Evolutionary conservation across 2,113 vertebrate species (phyloP), one percentile per base, ranked within the genome.

Genomic region (Dipodomys spectabilis): DNA sequence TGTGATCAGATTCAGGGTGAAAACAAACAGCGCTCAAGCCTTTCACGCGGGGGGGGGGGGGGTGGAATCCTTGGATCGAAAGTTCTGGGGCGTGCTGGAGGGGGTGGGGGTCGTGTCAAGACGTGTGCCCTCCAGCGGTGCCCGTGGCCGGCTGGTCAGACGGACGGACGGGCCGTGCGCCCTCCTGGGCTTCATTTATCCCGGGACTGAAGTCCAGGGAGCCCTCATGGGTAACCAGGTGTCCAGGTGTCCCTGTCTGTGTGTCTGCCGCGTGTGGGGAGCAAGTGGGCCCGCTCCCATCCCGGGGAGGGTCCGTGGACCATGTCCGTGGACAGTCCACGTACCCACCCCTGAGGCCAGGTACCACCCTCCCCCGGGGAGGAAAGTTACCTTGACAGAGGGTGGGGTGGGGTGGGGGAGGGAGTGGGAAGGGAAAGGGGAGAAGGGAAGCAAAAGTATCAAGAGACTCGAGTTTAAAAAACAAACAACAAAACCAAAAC

Each of bases 161-260:
- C 39, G 39, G 39, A 39, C 39, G 39, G 39, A 39, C 39, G 39
- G 39, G 39, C 39, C 39, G 39, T 5, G 5, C 39, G 71, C 18
- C 69, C 7, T 13, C 65, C 64, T 15, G 73, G 87, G 75, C 78
- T 80, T 60, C 9, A 25, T 3, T 39, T 10, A 71, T 39, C 45
- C 7, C 27, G 18, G 28, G 49, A 25, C 65, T 20, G 5, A 78
- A 92, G 75, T 86, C 82, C 87, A 16, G 32, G 27, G 28, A 28
- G 7, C 28, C 12, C 68, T 79, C 45, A 30, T 49, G 83, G 74
- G 44, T 7, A 78, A 28, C 57, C 39, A 49, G 22, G 20, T 7
- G 65, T 67, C 32, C 30, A 0, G 7, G 7, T 1, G 8, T 6
- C 12, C 19, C 20, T 13, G 4, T 4, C 1, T 2, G 65, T 16